phyloP scores from a whole-genome alignment of 1,140 invertebrate species.

The Lerema accius region DNA sequence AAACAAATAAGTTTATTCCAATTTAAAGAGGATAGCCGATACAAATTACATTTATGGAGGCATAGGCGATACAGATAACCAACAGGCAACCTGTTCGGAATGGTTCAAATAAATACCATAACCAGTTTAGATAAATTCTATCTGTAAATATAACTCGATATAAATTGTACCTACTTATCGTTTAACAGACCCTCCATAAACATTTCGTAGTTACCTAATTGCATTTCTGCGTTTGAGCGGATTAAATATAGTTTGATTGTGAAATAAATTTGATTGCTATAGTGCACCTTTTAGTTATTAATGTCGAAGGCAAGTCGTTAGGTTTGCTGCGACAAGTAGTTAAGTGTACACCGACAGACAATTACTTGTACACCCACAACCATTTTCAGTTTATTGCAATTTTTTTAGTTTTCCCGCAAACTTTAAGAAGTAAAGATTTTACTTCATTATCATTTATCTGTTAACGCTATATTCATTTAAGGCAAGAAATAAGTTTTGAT shows the following conservation, averaged over 20 bases:
- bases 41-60: constrained; percentile 77
- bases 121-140: constrained; percentile 76
- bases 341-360: neutral
- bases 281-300: constrained; percentile 4
- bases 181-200: constrained; percentile 44
- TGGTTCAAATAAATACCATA: constrained; percentile 74
- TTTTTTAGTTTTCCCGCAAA: no score
- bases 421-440: no score
- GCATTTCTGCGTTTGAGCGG: constrained; percentile 36
- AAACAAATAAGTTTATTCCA: constrained; percentile 68
- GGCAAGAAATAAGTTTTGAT: no score
- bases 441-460: no score
- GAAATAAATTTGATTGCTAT: constrained; percentile 31
- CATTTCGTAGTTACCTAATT: constrained; percentile 45
- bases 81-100: constrained; percentile 69
- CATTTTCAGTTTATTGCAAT: no score
- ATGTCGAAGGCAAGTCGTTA: neutral
- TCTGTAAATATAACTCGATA: constrained; percentile 74
- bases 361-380: neutral
- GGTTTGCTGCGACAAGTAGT: neutral
- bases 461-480: no score
- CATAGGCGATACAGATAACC: constrained; percentile 63
- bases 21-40: constrained; percentile 65
- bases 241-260: constrained; percentile 25
- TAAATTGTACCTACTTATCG: constrained; percentile 56